Evolutionary conservation across 2,113 vertebrate genomes (phyloP).

Genomic region (Sphaerodactylus townsendi): DNA sequence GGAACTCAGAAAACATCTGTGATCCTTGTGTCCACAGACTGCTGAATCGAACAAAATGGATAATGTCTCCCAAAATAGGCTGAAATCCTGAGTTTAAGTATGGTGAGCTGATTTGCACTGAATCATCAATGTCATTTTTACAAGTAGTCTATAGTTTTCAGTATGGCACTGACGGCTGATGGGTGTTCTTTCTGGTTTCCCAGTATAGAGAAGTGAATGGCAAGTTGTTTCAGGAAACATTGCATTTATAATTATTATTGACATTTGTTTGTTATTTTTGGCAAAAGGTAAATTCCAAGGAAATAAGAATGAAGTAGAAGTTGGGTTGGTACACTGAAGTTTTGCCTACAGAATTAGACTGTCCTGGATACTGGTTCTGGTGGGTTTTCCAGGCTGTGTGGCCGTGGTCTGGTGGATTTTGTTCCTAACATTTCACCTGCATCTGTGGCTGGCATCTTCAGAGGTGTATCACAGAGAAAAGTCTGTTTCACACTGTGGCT

Average conservation of each 20-base stretch:
- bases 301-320: neutral
- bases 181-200: slow-evolving; percentile 4
- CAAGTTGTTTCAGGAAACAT: neutral
- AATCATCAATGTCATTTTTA: slow-evolving; percentile 17
- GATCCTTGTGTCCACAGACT: no score
- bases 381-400: no score
- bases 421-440: no score
- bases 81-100: slow-evolving; percentile 3
- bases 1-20: no score
- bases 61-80: neutral
- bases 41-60: no score
- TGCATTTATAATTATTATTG: neutral
- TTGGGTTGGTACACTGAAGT: neutral
- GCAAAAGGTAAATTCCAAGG: neutral
- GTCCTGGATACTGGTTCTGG: slow-evolving; percentile 38
- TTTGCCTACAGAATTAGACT: neutral
- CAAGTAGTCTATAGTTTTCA: slow-evolving; percentile 11
- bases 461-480: no score
- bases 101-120: slow-evolving; percentile 23
- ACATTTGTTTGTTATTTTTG: neutral
- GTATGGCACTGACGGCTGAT: neutral
- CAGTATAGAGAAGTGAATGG: neutral
- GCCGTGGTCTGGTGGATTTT: no score
- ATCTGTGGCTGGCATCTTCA: no score
- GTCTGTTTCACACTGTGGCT: no score